Evolutionary conservation across 2,888 invertebrate species (phyloP).

Genomic region (Andricus curvator): DNA sequence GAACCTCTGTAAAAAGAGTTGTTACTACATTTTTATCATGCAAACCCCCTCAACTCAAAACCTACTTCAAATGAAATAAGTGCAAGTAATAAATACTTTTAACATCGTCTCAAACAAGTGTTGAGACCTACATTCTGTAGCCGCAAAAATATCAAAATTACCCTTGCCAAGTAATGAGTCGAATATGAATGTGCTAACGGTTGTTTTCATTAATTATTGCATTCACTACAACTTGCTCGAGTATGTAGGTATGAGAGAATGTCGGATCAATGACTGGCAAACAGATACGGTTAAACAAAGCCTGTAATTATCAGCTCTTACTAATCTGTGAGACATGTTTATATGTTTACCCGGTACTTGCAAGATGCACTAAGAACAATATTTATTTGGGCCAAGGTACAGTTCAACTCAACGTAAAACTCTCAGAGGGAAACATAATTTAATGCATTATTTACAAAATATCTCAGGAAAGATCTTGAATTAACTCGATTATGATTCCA

Average conservation of each 20-base stretch:
- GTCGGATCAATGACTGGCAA: slow-evolving; percentile 47
- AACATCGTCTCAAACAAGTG: not conserved
- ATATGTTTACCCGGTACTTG: slow-evolving; percentile 4
- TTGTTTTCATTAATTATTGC: slow-evolving; percentile 46
- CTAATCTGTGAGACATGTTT: slow-evolving; percentile 13
- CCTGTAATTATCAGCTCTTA: slow-evolving; percentile 50
- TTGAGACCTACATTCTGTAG: not conserved
- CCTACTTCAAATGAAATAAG: too few species aligned
- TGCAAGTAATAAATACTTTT: not conserved
- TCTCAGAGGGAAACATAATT: not conserved
- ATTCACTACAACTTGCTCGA: not conserved
- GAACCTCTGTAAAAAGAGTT: not conserved
- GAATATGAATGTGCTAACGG: slow-evolving; percentile 54
- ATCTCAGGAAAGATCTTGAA: not conserved
- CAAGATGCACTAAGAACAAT: not conserved
- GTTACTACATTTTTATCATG: not conserved
- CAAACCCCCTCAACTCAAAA: not conserved
- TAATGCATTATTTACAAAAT: not conserved
- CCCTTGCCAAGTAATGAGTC: slow-evolving; percentile 43
- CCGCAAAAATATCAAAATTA: not conserved
- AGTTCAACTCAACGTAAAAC: not conserved
- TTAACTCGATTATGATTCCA: not conserved
- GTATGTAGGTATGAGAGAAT: slow-evolving; percentile 23
- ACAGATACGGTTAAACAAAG: slow-evolving; percentile 51
- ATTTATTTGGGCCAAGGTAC: slow-evolving; percentile 24